These are phyloP conservation scores for Pomacea maculata DNA, from an alignment of 1,140 invertebrate species.

Conservation along the genomic window DNA sequence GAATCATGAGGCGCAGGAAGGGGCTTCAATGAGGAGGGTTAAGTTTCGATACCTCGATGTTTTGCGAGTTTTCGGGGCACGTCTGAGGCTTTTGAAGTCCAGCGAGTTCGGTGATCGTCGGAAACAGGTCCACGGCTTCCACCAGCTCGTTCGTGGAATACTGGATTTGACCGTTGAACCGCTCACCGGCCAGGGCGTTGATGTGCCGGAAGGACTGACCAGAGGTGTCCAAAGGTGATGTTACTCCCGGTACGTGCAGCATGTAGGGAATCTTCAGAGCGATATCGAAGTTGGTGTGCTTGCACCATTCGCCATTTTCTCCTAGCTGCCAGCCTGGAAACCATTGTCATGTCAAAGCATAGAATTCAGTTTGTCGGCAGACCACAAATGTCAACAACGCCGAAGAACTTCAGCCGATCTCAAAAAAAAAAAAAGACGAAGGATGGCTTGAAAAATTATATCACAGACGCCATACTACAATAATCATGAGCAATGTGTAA, in stretches of 20 bases:
- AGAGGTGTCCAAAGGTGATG: conserved; percentile 21
- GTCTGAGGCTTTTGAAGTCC: conserved; percentile 68
- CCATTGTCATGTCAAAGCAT: too few relatives aligned
- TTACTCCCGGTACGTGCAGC: conserved; percentile 72
- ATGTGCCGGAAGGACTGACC: neutral
- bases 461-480: too few relatives aligned
- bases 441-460: too few relatives aligned
- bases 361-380: too few relatives aligned
- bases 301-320: conserved; percentile 86
- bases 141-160: conserved; percentile 60
- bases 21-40: too few relatives aligned
- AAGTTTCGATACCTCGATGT: conserved; percentile 30
- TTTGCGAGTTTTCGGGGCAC: conserved; percentile 66
- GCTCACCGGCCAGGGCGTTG: neutral
- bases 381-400: too few relatives aligned
- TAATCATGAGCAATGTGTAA: too few relatives aligned
- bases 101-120: conserved; percentile 79
- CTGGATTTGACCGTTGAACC: neutral
- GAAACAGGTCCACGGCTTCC: conserved; percentile 85
- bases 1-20: too few relatives aligned
- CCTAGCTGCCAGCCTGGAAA: conserved; percentile 82
- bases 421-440: too few relatives aligned
- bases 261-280: conserved; percentile 81
- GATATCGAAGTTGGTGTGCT: conserved; percentile 87
- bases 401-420: too few relatives aligned